These are phyloP conservation scores for Lepidonotus clava DNA, from an alignment of 2,888 invertebrate genomes.

Conservation along the genomic window DNA sequence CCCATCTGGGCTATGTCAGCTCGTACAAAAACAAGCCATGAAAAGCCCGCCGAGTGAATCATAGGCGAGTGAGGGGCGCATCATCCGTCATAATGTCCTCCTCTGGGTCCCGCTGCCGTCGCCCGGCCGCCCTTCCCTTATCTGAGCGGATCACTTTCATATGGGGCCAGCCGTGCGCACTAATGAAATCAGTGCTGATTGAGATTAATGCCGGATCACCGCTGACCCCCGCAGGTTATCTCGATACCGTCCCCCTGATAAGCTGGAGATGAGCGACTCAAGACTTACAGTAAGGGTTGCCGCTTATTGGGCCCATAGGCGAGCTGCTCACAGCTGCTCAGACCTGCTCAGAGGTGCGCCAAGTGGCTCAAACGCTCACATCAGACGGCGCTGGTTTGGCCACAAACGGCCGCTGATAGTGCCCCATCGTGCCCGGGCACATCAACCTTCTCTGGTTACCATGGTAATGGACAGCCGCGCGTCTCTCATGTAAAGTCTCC, in stretches of 20 bases:
- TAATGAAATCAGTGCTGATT: constrained; percentile 42
- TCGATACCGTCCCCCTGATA: neutral
- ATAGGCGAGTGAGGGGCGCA: neutral
- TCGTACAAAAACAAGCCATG: neutral
- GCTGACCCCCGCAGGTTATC: constrained; percentile 9
- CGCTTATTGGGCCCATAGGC: too few species aligned
- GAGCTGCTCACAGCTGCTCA: too few species aligned
- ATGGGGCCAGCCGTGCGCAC: neutral
- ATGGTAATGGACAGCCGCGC: too few species aligned
- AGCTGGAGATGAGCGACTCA: too few species aligned
- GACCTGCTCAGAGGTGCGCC: too few species aligned
- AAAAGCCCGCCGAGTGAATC: constrained; percentile 15
- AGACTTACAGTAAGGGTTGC: too few species aligned
- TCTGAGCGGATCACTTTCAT: constrained; percentile 25
- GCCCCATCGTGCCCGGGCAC: too few species aligned
- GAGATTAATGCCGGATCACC: constrained; percentile 10
- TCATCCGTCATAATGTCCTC: neutral
- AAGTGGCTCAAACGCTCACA: too few species aligned
- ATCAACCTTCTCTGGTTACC: too few species aligned
- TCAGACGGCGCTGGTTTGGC: too few species aligned
- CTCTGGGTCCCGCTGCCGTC: neutral
- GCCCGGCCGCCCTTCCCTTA: neutral
- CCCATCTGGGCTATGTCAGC: constrained; percentile 18
- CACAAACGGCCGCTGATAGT: too few species aligned
- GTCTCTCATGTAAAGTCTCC: too few species aligned